A percentile compares a stretch with the other conserved stretches of the same genome.
Evolutionary conservation across 2,888 invertebrate species (phyloP).

Genomic region (Adineta ricciae): DNA sequence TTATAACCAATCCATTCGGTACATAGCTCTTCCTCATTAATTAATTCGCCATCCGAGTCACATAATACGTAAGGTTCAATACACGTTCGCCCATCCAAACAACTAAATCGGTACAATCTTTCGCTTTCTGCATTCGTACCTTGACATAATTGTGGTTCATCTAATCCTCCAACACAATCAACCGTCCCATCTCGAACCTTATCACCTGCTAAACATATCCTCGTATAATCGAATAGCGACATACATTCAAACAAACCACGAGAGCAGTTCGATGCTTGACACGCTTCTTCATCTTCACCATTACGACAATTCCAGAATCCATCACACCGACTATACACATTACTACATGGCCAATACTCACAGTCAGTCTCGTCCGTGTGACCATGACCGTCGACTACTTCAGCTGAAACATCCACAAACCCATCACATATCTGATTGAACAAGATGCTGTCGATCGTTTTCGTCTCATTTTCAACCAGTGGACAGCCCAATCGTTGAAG

Average conservation of each 20-base stretch:
- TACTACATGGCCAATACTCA: background rate
- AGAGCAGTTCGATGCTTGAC: background rate
- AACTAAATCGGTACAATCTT: background rate
- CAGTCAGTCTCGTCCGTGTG: background rate
- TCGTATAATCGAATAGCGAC: background rate
- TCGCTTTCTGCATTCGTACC: fast-evolving
- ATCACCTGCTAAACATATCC: background rate
- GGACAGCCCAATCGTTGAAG: background rate
- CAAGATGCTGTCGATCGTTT: background rate
- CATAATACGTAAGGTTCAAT: background rate
- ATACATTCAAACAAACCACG: background rate
- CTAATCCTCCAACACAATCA: background rate
- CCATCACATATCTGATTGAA: background rate
- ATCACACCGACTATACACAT: background rate
- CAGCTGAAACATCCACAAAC: background rate
- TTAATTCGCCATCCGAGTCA: too few relatives aligned
- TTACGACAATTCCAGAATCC: background rate
- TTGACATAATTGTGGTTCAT: background rate
- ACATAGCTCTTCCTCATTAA: too few relatives aligned
- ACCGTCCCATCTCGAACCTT: background rate
- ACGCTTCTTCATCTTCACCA: background rate
- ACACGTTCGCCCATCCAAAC: background rate
- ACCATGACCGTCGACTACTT: background rate
- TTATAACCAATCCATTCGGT: too few relatives aligned
- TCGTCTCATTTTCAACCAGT: too few relatives aligned